Evolutionary conservation across 2,888 invertebrate species (phyloP), one percentile per base, ranked within the genome.

Genomic region (Drosophila emarginata): DNA sequence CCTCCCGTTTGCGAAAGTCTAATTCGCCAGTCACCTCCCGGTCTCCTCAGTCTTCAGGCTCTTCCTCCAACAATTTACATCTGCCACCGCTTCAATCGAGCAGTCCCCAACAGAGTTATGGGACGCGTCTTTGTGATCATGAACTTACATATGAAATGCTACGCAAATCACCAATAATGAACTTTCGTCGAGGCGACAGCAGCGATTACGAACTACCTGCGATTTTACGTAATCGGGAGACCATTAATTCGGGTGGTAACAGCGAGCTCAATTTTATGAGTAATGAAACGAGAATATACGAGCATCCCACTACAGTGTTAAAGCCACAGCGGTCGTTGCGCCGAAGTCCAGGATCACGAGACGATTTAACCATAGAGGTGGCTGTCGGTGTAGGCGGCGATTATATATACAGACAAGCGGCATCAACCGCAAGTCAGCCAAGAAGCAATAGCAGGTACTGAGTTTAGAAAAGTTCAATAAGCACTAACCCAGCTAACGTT

Each of bases 141-240:
- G 92, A 92, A 67, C 76, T 92, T 9, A 91, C 91, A 36, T 92
- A 91, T 71, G 92, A 92, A 58, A 89, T 91, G 82, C 72, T 90
- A 5, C 88, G 92, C 6, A 89, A 90, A 67, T 90, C 91, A 0
- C 81, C 91, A 2, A 91, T 92, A 6, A 91, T 92, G 91, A 91
- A 91, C 60, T 92, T 91, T 61, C 77, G 90, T 0, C 79, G 89
- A 12, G 89, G 89, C 12, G 90, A 90, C 26, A 90, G 89, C 62
- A 84, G 87, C 5, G 91, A 91, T 50, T 91, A 89, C 39, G 91
- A 91, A 69, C 72, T 90, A 51, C 90, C 90, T 2, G 61, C 82
- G 60, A 62, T 87, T 57, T 60, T 88, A 51, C 85, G 90, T 14
- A 91, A 89, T 45, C 88, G 91, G 4, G 91, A 91, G 60, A 91